These are phyloP conservation scores for Heliconius hermathena DNA, from an alignment of 1,140 invertebrate species.

Conservation along the genomic window DNA sequence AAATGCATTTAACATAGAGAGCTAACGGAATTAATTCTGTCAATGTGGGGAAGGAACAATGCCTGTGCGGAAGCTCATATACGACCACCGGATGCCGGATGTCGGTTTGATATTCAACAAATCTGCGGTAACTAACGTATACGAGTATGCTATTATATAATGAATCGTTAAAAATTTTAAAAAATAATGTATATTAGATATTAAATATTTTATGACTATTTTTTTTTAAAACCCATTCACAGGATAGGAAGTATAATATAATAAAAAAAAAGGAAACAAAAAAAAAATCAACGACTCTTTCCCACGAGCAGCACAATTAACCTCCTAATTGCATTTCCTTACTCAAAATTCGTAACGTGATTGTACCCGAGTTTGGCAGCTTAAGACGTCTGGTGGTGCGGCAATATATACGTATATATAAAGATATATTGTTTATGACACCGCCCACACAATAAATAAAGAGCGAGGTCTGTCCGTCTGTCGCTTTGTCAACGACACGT, in stretches of 20 bases:
- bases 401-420: conserved; percentile 27
- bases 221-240: conserved; percentile 23
- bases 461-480: conserved; percentile 53
- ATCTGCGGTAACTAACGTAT: not conserved
- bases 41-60: conserved; percentile 62
- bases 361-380: conserved; percentile 67
- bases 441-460: conserved; percentile 71
- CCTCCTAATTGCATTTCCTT: conserved; percentile 68
- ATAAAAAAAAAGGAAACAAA: conserved; percentile 42
- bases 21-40: conserved; percentile 44
- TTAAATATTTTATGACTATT: not conserved
- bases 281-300: conserved; percentile 51
- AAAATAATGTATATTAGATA: not conserved
- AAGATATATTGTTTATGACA: conserved; percentile 69
- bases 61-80: conserved; percentile 52
- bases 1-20: conserved; percentile 19
- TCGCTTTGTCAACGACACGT: conserved; percentile 70
- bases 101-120: not conserved
- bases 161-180: not conserved
- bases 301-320: conserved; percentile 66
- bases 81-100: conserved; percentile 61
- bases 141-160: not conserved
- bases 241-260: conserved; percentile 52
- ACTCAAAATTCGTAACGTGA: conserved; percentile 71
- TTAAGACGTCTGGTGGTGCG: conserved; percentile 53